A percentile compares a stretch with the other conserved stretches of the same genome.
These are phyloP conservation scores for Mongoloraphidia duomilia DNA, from an alignment of 2,888 invertebrate species.

Conservation along the genomic window DNA sequence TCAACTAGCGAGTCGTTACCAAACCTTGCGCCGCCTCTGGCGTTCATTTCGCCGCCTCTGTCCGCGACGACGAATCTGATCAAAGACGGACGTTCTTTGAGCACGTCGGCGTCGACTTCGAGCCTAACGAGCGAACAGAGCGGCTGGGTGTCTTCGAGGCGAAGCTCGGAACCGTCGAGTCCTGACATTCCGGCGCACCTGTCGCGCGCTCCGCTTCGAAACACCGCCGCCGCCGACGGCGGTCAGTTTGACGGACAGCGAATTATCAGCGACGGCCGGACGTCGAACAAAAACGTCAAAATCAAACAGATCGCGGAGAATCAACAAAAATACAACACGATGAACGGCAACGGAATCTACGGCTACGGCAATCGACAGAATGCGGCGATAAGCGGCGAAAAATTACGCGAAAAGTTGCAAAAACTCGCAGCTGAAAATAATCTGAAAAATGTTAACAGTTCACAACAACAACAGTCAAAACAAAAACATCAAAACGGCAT, in stretches of 20 bases:
- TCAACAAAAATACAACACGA: constrained; percentile 5
- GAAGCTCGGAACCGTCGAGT: constrained; percentile 47
- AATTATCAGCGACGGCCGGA: too few species aligned
- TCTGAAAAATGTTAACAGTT: not conserved
- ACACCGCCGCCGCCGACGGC: not conserved
- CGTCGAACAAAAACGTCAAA: not conserved
- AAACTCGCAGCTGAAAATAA: constrained; percentile 40
- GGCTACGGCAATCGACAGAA: constrained; percentile 18
- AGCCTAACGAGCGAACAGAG: constrained; percentile 66
- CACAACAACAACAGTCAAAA: not conserved
- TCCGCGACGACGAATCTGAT: constrained; percentile 18
- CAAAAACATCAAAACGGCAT: not conserved
- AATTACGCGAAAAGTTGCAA: constrained; percentile 46
- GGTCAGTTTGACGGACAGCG: not conserved
- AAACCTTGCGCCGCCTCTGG: constrained; percentile 44
- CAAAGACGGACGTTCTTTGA: constrained; percentile 8
- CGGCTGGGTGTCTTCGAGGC: constrained; percentile 74
- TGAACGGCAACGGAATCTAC: not conserved
- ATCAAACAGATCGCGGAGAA: not conserved
- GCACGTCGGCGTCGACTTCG: constrained; percentile 42
- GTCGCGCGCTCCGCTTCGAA: not conserved
- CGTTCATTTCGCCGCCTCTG: constrained; percentile 19
- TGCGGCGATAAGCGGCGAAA: constrained; percentile 46
- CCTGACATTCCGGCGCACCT: constrained; percentile 32
- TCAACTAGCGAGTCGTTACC: constrained; percentile 51